Percentiles rank a stretch among this genome's conserved stretches.
Conservation (phyloP, 2,797 vertebrate species). For the Pangasius mekongensis region DNA sequence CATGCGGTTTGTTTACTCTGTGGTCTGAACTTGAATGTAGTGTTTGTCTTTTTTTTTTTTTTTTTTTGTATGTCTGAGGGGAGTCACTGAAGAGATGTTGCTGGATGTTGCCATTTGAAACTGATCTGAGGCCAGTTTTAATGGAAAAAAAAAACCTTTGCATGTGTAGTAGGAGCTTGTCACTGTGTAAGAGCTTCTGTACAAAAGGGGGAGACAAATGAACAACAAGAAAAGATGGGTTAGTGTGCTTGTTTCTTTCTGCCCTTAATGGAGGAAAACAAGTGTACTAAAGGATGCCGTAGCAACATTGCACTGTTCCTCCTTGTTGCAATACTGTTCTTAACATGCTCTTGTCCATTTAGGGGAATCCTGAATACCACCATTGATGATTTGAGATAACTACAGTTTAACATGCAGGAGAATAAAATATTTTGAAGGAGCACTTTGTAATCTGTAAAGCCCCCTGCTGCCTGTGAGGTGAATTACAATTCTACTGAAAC, state of each 20-base stretch:
- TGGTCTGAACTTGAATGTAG: constrained; percentile 77
- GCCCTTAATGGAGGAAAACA: constrained; percentile 65
- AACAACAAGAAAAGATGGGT: constrained; percentile 64
- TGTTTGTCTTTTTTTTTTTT: constrained; percentile 43
- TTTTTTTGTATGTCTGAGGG: background rate
- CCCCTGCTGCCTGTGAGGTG: background rate
- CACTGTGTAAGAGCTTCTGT: background rate
- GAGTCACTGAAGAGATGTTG: constrained; percentile 34
- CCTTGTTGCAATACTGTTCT: constrained; percentile 3
- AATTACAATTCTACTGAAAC: background rate
- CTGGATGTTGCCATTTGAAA: constrained; percentile 32
- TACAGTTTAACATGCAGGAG: background rate
- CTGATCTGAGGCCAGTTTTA: constrained; percentile 30
- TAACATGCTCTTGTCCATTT: background rate
- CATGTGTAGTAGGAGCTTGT: background rate
- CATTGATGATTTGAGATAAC: background rate
- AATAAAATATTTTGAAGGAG: background rate
- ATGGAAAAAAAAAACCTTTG: background rate
- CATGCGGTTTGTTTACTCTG: constrained; percentile 73
- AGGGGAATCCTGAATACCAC: background rate
- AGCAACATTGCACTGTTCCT: constrained; percentile 58
- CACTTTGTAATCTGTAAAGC: background rate
- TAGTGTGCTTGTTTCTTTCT: constrained; percentile 70
- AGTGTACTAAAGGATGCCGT: constrained; percentile 64
- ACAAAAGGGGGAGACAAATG: constrained; percentile 37